These are phyloP conservation scores for Mythimna impura DNA, from an alignment of 2,888 invertebrate genomes.

Conservation along the genomic window DNA sequence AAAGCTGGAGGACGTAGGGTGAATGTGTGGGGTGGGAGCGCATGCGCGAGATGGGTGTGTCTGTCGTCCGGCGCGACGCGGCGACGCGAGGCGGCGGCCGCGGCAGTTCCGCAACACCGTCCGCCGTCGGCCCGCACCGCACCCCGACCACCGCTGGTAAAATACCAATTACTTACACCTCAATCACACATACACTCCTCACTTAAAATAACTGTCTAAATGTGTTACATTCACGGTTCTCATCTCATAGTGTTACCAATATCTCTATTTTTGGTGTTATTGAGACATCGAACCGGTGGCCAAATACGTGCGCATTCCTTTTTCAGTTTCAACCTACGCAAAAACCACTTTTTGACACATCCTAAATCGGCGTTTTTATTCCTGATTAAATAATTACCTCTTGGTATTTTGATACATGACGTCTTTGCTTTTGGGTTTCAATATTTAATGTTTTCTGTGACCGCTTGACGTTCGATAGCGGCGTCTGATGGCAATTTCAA, in stretches of 20 bases:
- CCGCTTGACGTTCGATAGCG: conserved; percentile 28
- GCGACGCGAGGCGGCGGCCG: conserved; percentile 77
- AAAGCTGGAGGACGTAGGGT: conserved; percentile 66
- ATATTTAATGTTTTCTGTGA: conserved; percentile 28
- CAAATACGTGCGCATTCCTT: conserved; percentile 76
- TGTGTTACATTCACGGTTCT: conserved; percentile 24
- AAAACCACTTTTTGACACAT: conserved; percentile 68
- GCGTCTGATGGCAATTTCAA: conserved; percentile 18
- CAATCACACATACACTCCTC: conserved; percentile 43
- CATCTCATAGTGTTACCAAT: conserved; percentile 40
- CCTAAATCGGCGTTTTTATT: conserved; percentile 40
- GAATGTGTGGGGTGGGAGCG: conserved; percentile 73
- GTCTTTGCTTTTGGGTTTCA: conserved; percentile 23
- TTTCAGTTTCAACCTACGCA: conserved; percentile 79
- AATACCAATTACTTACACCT: conserved; percentile 69
- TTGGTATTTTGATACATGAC: conserved; percentile 37
- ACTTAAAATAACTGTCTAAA: conserved; percentile 42
- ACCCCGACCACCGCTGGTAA: conserved; percentile 69
- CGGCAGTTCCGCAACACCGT: conserved; percentile 83
- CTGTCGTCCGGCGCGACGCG: conserved; percentile 76
- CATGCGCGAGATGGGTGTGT: conserved; percentile 89
- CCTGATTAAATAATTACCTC: conserved; percentile 31
- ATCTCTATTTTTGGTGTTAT: conserved; percentile 49
- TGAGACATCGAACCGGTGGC: conserved; percentile 62
- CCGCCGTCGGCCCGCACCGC: conserved; percentile 69